A percentile compares a stretch with the other conserved stretches of the same genome.
These are phyloP conservation scores for Tachystola acroxantha DNA, from an alignment of 2,888 invertebrate species.

Conservation along the genomic window DNA sequence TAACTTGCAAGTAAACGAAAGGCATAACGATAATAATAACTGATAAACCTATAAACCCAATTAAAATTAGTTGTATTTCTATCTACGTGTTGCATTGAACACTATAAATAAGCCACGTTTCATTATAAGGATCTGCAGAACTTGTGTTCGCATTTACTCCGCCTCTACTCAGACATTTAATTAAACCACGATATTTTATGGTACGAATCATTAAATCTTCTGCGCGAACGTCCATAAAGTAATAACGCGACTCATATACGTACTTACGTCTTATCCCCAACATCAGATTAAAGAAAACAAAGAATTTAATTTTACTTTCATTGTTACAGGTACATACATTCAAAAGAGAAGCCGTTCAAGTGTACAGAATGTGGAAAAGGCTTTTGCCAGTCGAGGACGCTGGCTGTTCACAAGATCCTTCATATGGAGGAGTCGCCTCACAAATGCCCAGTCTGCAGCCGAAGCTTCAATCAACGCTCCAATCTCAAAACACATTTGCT, in stretches of 20 bases:
- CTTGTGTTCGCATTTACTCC: constrained; percentile 47
- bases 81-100: constrained; percentile 30
- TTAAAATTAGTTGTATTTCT: constrained; percentile 34
- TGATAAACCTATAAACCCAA: constrained; percentile 30
- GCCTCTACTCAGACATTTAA: constrained; percentile 60
- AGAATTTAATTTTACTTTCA: constrained; percentile 36
- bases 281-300: constrained; percentile 26
- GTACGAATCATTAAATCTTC: constrained; percentile 45
- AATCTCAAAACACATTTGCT: constrained; percentile 93
- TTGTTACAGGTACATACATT: constrained; percentile 94
- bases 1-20: too few relatives aligned
- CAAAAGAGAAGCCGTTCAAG: constrained; percentile 98
- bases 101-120: constrained; percentile 39
- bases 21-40: too few relatives aligned
- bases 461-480: constrained; percentile 93
- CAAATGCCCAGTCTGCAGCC: constrained; percentile 93
- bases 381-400: constrained; percentile 96
- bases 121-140: constrained; percentile 42
- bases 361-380: constrained; percentile 98
- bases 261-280: constrained; percentile 12
- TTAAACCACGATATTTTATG: constrained; percentile 61
- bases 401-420: constrained; percentile 96
- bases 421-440: constrained; percentile 96
- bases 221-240: constrained; percentile 26
- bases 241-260: constrained; percentile 16